Base-by-base conservation (phyloP, 2,797 vertebrate species). In the Halcyon chelicuti region DNA sequence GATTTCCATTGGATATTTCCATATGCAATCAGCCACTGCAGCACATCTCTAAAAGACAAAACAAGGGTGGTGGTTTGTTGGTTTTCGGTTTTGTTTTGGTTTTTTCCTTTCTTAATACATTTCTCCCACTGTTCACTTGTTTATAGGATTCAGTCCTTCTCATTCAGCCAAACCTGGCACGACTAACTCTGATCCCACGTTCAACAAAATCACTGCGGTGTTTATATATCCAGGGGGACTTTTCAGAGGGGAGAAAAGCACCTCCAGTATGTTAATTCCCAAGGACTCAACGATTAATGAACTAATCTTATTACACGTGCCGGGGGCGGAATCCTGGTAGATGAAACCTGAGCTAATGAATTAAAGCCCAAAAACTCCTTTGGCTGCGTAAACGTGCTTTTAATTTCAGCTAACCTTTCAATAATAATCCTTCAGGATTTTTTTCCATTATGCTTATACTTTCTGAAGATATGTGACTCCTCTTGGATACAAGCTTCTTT, bases 331-430 rank as follows among this genome's bases (percentile, higher is more conserved):
- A 95, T 96, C 91, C 81, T 95, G 75, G 81, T 88, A 83, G 68
- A 84, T 94, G 94, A 97, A 97, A 94, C 77, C 52, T 91, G 95
- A 96, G 93, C 86, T 94, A 96, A 95, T 94, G 92, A 91, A 96
- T 97, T 97, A 94, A 97, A 96, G 77, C 72, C 80, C 83, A 39
- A 95, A 95, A 74, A 67, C 57, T 85, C 75, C 77, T 94, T 87
- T 94, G 90, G 62, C 92, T 90, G 63, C 52, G 88, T 58, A 96
- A 96, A 90, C 55, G 37, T 94, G 90, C 79, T 94, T 97, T 97
- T 96, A 82, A 96, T 96, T 97, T 95, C 87, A 94, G 82, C 75
- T 93, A 95, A 81, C 83, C 77, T 92, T 98, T 95, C 82, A 96
- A 81, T 95, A 94, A 93, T 94, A 91, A 91, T 88, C 46, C 92